Percentiles rank a stretch among this genome's conserved stretches.
Evolutionary conservation across 37 sponge, comb jelly and placozoan genomes (phyloP).

Genomic region (Dysidea cf. avara): DNA sequence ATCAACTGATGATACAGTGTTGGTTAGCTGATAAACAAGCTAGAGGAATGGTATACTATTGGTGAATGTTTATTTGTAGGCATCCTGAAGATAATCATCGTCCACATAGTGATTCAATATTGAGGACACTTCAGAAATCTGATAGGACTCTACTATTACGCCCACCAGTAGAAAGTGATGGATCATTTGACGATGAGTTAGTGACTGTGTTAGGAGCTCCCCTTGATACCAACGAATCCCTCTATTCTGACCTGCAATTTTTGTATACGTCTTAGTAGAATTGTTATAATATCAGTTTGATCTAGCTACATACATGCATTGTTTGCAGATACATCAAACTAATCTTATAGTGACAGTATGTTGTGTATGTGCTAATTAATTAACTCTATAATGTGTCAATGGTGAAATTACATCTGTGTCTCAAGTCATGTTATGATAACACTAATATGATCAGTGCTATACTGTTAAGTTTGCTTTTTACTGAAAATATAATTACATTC

Average conservation of each 20-base stretch:
- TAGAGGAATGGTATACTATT: neutral
- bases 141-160: conserved; percentile 17
- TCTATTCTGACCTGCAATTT: conserved; percentile 50
- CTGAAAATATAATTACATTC: too few relatives aligned
- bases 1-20: conserved; percentile 25
- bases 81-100: conserved; percentile 30
- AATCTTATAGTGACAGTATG: too few relatives aligned
- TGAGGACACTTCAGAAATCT: conserved; percentile 19
- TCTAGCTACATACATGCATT: too few relatives aligned
- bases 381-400: too few relatives aligned
- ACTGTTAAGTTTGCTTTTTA: too few relatives aligned
- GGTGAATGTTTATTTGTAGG: conserved; percentile 14
- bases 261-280: conserved; percentile 12
- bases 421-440: too few relatives aligned
- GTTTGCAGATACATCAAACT: too few relatives aligned
- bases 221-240: conserved; percentile 27
- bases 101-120: conserved; percentile 29
- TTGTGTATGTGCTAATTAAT: too few relatives aligned
- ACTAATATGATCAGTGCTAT: too few relatives aligned
- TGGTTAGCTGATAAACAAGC: neutral
- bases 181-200: neutral
- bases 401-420: too few relatives aligned
- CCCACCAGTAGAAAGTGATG: conserved; percentile 15
- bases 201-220: conserved; percentile 42
- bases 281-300: too few relatives aligned